Evolutionary conservation across 2,113 vertebrate species (phyloP).

Genomic region (Bos indicus): DNA sequence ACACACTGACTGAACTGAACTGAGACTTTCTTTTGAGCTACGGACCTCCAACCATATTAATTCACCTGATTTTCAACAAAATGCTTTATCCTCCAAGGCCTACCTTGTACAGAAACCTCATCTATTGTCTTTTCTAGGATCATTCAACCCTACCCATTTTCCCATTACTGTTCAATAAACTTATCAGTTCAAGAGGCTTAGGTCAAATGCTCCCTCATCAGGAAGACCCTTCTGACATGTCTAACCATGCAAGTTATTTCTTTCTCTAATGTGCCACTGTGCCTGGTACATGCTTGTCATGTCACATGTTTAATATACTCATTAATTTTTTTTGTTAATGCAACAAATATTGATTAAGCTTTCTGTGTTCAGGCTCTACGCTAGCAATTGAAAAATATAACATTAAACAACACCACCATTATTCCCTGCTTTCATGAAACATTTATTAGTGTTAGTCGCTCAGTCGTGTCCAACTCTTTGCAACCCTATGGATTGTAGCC

Average conservation of each 20-base stretch:
- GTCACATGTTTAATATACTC: neutral
- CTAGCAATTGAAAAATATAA: neutral
- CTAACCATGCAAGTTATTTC: neutral
- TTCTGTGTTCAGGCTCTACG: neutral
- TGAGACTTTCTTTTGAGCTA: neutral
- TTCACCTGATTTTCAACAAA: neutral
- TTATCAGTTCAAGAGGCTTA: neutral
- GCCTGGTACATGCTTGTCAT: neutral
- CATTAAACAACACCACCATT: neutral
- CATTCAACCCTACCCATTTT: neutral
- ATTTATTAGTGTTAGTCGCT: neutral
- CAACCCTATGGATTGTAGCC: neutral
- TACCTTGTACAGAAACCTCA: neutral
- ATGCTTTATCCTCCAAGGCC: neutral
- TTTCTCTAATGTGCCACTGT: neutral
- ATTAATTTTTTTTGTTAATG: neutral
- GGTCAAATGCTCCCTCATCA: neutral
- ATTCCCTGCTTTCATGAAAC: neutral
- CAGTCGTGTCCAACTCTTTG: neutral
- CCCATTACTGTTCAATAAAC: neutral
- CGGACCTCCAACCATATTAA: neutral
- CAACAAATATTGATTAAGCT: neutral
- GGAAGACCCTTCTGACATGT: neutral
- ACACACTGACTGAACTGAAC: too few relatives aligned
- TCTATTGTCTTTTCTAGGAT: neutral